Base-by-base conservation (phyloP, 92 coral and sea anemone species). In the Porites evermanni region DNA sequence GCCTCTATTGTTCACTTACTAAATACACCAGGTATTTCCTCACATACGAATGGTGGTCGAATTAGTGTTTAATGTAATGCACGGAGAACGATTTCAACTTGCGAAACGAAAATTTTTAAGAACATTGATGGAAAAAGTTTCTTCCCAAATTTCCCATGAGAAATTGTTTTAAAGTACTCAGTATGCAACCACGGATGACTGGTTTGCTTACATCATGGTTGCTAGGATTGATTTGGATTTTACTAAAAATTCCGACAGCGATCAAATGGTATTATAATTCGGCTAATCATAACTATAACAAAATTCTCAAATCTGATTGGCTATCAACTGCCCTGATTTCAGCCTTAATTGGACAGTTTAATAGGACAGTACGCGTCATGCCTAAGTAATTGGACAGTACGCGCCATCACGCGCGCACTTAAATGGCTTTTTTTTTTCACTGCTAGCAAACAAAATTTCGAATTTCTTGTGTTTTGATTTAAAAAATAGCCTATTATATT, bases 61-160 rank as follows among this genome's bases (percentile, higher is more conserved):
- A 66, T 17, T 66, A 19, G 70, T 66, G 70, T 66, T 66, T 66
- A 66, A 20, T 1, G 70, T 38, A 66, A 66, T 66, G 70, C 70
- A 66, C 70, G 70, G 70, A 66, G 70, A 66, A 66, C 2, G 19
- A 66, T 66, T 10, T 66, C 70, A 66, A 66, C 9, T 66, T 66
- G 19, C 70, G 32, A 66, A 66, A 17, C 70, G 8, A 66, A 66
- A 66, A 20, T 66, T 17, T 66, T 11, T 18, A 66, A 66, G 70
- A 66, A 66, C 75, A 44, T 71, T 71, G 75, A 29, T 71, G 21
- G 75, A 20, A 71, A 71, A 71, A 71, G 75, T 71, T 71, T 71
- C 75, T 71, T 71, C 56, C 24, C 58, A 71, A 44, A 71, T 71
- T 71, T 1, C 17, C 44, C 4, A 32, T 26, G 75, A 38, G 26